Evolutionary conservation across 2,113 vertebrate genomes (phyloP), one percentile per base, ranked within the genome.

Genomic region (Carassius auratus): DNA sequence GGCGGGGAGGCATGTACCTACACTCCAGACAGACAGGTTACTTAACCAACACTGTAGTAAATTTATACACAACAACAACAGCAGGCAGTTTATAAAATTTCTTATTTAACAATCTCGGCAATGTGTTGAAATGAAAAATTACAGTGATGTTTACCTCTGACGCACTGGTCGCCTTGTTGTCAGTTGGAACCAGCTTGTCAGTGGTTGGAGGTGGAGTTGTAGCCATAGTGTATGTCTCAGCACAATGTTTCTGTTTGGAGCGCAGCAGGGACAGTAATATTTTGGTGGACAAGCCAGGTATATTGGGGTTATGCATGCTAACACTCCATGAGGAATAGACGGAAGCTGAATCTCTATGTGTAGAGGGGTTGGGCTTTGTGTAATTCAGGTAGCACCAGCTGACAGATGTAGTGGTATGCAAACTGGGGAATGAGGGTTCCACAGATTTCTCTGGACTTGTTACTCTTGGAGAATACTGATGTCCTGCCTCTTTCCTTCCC

Each of bases 301-400:
- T 94, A 94, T 99, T 99, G 88, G 98, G 98, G 91, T 99, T 99
- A 95, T 99, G 97, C 91, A 97, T 91, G 89, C 98, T 99, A 90
- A 98, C 90, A 85, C 96, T 98, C 98, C 98, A 99, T 93, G 97
- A 96, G 91, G 97, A 96, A 74, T 99, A 99, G 83, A 99, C 98
- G 3, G 98, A 99, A 89, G 94, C 94, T 62, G 94, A 95, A 86
- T 97, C 97, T 73, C 89, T 94, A 91, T 98, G 96, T 92, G 96
- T 92, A 79, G 93, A 94, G 74, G 96, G 98, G 94, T 97, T 99
- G 93, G 98, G 98, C 94, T 99, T 99, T 86, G 96, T 94, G 93
- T 99, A 99, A 94, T 99, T 98, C 87, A 98, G 94, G 94, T 99
- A 99, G 96, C 98, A 99, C 98, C 98, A 99, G 96, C 97, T 99